These are phyloP conservation scores for Dinoponera quadriceps DNA, from an alignment of 1,140 invertebrate species.

Conservation along the genomic window DNA sequence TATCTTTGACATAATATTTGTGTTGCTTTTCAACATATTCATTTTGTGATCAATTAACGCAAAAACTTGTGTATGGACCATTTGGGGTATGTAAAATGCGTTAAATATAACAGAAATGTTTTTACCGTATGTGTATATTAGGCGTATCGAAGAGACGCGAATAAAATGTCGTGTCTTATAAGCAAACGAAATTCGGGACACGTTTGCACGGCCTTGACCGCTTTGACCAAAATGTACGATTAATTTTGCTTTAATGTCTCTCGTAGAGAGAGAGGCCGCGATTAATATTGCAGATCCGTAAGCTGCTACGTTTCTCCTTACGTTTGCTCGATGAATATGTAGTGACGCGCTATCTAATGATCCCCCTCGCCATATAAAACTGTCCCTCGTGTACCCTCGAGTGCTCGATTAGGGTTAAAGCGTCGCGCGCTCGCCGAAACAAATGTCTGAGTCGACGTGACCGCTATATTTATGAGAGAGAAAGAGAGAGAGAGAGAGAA, in stretches of 20 bases:
- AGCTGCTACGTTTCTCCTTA: not conserved
- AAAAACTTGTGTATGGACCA: too few species aligned
- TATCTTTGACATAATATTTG: too few species aligned
- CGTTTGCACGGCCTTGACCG: too few species aligned
- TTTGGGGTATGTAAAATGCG: too few species aligned
- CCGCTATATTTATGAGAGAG: not conserved
- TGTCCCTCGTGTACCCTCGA: not conserved
- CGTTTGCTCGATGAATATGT: not conserved
- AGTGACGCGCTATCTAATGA: slow-evolving; percentile 1
- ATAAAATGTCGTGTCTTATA: slow-evolving; percentile 4
- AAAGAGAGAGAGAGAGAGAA: not conserved
- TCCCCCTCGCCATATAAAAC: not conserved
- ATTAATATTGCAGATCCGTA: slow-evolving; percentile 31
- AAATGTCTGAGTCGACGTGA: slow-evolving; percentile 19
- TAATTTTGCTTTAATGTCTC: slow-evolving; percentile 15
- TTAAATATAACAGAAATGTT: too few species aligned
- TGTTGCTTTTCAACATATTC: too few species aligned
- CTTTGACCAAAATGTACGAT: too few species aligned
- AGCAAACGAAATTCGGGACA: slow-evolving; percentile 28
- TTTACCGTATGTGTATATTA: not conserved
- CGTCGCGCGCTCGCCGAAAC: not conserved
- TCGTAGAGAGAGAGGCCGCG: not conserved
- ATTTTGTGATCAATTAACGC: too few species aligned
- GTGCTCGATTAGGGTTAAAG: not conserved
- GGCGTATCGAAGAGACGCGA: not conserved